Evolutionary conservation across 2,888 invertebrate species (phyloP), one percentile per base, ranked within the genome.

Genomic region (Eilema depressum): DNA sequence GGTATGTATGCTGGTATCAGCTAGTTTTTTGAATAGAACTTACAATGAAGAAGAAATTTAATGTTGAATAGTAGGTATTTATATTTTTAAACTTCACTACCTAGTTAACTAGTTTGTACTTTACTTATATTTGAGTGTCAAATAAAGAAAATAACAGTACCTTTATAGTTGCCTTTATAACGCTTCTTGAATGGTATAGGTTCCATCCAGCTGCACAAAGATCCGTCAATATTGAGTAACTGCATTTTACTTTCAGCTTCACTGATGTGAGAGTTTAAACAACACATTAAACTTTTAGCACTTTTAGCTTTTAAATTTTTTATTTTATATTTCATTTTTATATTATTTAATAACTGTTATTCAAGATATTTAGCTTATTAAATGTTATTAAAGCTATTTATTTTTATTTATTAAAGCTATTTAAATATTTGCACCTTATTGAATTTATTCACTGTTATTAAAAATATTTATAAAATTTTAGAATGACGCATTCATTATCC

Each of bases 201-300:
- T 41, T 69, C 63, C 30, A 41, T 41, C 72, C 71, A 68, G 1
- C 69, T 33, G 17, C 41, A 11, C n/a, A 71, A 23, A 30, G 60
- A 71, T 64, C 59, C 64, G 3, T 57, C 56, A 2, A 65, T 20
- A 59, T 65, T 66, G 1, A 71, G 60, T 7, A 69, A 37, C 20
- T 25, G 66, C 57, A 69, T 63, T 59, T 53, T 72, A 63, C 69
- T 69, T 25, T 72, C 66, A 0, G 62, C n/a, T 12, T 41, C 30
- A 25, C 14, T 8, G 14, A 63, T 14, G n/a, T 20, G 20, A 30
- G 28, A 47, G 12, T 69, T 68, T 17, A 71, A 62, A 72, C 68
- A 72, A 66, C 72, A 66, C 30, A 66, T 53, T 10, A 64, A 47
- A 66, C 61, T 61, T 37, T 47, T 63, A n/a, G 57, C 14, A 14